Evolutionary conservation across 2,888 invertebrate genomes (phyloP), one percentile per base, ranked within the genome.

Genomic region (Athalia rosae): DNA sequence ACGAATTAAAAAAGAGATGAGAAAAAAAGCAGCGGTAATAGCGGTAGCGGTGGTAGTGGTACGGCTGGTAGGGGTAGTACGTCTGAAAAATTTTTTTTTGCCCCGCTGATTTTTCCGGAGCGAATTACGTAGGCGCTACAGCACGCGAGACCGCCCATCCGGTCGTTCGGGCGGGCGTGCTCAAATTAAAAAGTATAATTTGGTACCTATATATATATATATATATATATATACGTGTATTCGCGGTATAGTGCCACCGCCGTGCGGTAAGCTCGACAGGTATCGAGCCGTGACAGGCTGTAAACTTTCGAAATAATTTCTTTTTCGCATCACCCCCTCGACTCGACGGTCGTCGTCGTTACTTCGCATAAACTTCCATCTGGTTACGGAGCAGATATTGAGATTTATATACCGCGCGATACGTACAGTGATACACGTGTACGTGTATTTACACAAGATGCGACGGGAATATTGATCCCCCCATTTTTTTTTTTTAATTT

Each of bases 101-200:
- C 58, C 69, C 58, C 50, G 69, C 69, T 71, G 69, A 71, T 71
- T 71, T 71, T 71, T 71, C 69, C 69, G 69, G 69, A 58, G 69
- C 69, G 69, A 71, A 71, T 71, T 71, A 71, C 69, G 69, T 71
- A 71, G 58, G 56, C 69, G 56, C 69, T 71, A 58, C 69, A 71
- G 69, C 69, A 71, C 69, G 58, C 69, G 69, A 71, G 69, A 71
- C 58, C 69, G 69, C 69, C 69, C 69, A 71, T 71, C 69, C 69
- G 69, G 69, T 71, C 69, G 69, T 71, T 71, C 69, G 58, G 69
- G 13, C 69, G 69, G 69, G 69, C 69, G 80, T 78, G 76, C 61
- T 78, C 79, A 82, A 83, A 83, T 84, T 85, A 86, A 85, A 71
- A 83, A 83, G 84, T 84, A 82, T 83, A 84, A 85, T 84, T 85